Conservation (phyloP, 2,797 vertebrate genomes). For the Lophotriccus pileatus region DNA sequence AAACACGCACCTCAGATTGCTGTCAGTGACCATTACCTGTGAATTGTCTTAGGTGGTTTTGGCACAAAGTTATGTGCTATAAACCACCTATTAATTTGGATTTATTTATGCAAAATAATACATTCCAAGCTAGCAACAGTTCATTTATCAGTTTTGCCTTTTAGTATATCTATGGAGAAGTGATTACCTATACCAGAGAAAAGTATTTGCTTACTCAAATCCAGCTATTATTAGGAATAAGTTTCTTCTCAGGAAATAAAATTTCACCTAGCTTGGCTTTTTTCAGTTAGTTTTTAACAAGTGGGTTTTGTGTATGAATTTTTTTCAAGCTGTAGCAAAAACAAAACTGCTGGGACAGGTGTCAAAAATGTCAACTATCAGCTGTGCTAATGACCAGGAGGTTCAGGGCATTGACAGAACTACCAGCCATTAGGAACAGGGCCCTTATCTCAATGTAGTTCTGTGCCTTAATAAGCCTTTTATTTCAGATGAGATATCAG, state of each 20-base stretch:
- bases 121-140: no score
- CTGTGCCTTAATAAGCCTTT: neutral
- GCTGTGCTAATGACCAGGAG: neutral
- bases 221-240: neutral
- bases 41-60: neutral
- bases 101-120: neutral
- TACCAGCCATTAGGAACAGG: neutral
- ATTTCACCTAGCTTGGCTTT: neutral
- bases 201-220: neutral
- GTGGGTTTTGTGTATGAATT: neutral
- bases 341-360: neutral
- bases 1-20: neutral
- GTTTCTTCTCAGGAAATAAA: neutral
- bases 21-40: neutral
- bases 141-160: neutral
- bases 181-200: neutral
- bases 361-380: constrained; percentile 16
- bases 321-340: neutral
- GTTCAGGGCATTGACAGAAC: neutral
- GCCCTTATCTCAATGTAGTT: neutral
- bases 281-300: constrained; percentile 14
- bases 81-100: neutral
- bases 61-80: neutral
- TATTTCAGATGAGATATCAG: neutral
- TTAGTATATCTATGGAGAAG: neutral